Percentiles rank a stretch among this genome's conserved stretches.
Conservation (phyloP, 2,113 vertebrate species). For the Nycticryphes semicollaris region DNA sequence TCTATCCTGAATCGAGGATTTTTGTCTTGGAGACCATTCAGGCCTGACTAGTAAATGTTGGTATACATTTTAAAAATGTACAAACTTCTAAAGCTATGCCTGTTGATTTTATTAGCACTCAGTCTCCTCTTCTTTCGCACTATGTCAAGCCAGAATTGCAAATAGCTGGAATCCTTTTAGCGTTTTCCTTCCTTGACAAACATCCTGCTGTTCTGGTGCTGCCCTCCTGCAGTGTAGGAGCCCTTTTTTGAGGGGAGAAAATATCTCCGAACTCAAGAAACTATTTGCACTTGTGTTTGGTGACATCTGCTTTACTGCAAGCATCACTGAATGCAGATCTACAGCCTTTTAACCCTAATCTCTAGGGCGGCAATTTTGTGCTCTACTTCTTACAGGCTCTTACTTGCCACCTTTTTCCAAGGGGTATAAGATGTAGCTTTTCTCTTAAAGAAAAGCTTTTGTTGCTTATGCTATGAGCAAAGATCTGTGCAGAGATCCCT, state of each 20-base stretch:
- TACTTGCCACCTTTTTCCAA: neutral
- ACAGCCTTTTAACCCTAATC: slow-evolving; percentile 5
- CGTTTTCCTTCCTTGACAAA: slow-evolving; percentile 12
- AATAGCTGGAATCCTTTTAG: slow-evolving; percentile 2
- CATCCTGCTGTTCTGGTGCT: neutral
- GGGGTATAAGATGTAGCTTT: neutral
- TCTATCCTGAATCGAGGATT: neutral
- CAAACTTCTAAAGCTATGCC: neutral
- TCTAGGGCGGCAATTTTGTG: slow-evolving; percentile 42
- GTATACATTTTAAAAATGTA: too few relatives aligned
- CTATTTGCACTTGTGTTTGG: neutral
- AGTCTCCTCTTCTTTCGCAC: neutral
- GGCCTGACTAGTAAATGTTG: neutral
- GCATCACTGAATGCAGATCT: neutral
- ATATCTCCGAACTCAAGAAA: neutral
- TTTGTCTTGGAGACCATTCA: neutral
- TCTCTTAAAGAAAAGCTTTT: neutral
- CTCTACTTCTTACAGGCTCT: slow-evolving; percentile 20
- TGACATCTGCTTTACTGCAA: neutral
- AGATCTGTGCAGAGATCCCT: neutral
- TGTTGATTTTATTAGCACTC: neutral
- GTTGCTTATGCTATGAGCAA: neutral
- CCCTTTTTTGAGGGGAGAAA: neutral
- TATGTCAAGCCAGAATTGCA: neutral
- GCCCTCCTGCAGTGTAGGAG: neutral